Conservation (phyloP, 2,113 vertebrate genomes). For the Clinocottus analis region DNA sequence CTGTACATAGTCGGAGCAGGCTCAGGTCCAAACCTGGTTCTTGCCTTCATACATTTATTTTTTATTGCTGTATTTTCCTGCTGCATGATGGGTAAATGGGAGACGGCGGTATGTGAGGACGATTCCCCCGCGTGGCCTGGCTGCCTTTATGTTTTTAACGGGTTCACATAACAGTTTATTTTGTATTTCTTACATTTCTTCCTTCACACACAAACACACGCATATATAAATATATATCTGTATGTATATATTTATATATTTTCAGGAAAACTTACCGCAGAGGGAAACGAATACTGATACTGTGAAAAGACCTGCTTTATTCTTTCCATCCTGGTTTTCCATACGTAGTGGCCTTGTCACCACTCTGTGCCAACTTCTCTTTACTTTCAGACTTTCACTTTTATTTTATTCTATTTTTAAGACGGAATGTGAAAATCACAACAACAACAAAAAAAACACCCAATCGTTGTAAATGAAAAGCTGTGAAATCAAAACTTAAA, state of each 20-base stretch:
- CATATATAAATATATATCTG: constrained; percentile 10
- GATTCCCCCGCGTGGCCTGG: constrained; percentile 39
- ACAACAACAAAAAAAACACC: constrained; percentile 38
- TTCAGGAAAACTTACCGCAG: constrained; percentile 26
- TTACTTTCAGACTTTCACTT: constrained; percentile 61
- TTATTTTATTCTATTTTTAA: constrained; percentile 6
- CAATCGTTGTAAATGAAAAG: constrained; percentile 66
- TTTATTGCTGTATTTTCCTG: constrained; percentile 54
- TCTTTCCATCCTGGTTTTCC: constrained; percentile 38
- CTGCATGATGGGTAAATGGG: constrained; percentile 58
- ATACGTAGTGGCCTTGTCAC: constrained; percentile 82
- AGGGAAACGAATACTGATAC: constrained; percentile 45
- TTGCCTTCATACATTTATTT: constrained; percentile 75
- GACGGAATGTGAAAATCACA: constrained; percentile 72
- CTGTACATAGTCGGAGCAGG: constrained; percentile 71
- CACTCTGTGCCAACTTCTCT: constrained; percentile 81
- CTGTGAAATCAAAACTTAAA: constrained; percentile 73
- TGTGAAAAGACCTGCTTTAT: constrained; percentile 65
- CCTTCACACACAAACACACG: constrained; percentile 10
- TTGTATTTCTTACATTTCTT: constrained; percentile 36
- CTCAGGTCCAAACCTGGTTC: constrained; percentile 65
- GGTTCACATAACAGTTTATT: constrained; percentile 30
- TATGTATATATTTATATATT: constrained; percentile 8
- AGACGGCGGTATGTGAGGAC: constrained; percentile 52
- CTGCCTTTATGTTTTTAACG: constrained; percentile 63